Evolutionary conservation across 2,888 invertebrate genomes (phyloP), one percentile per base, ranked within the genome.

Genomic region (Oegoconia quadripuncta): DNA sequence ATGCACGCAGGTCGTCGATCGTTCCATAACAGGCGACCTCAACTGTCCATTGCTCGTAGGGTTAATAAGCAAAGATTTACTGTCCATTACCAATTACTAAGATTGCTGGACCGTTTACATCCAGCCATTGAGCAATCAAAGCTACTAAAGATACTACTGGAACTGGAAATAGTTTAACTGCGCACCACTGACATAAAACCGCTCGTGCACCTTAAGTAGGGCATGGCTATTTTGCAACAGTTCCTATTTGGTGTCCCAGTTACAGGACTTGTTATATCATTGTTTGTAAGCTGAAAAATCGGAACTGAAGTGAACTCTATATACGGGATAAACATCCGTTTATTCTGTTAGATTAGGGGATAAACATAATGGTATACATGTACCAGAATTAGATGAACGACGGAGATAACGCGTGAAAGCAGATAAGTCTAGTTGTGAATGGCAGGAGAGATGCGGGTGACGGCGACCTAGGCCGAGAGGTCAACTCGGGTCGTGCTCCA

Each of bases 391-490:
- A 37, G 47, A 65, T 48, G 42, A 55, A 50, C 43, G 41, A 37
- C 39, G 49, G 59, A 54, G 55, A 50, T 63, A 55, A 44, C 38
- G 52, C 37, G 31, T 42, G 38, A 35, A 49, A 39, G 48, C 55
- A 46, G 57, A 59, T 55, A 52, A 51, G 46, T 60, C 51, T 50
- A 14, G 27, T 8, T 13, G 44, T 40, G 45, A 31, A 23, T 39
- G 43, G 26, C 41, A 36, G 44, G 40, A 41, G 42, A 53, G 60
- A 59, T 55, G 59, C 59, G 55, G 52, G 52, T 52, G 50, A 42
- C 55, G 56, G 48, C 50, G 80, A 75, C 83, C 81, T 70, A 75
- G 74, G 78, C 65, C 68, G 65, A 53, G 76, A 66, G 83, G 84
- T 83, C 83, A 78, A 66, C 71, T 37, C 62, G 59, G 79, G 78